These are phyloP conservation scores for Acronicta leporina DNA, from an alignment of 2,888 invertebrate species.

Conservation along the genomic window DNA sequence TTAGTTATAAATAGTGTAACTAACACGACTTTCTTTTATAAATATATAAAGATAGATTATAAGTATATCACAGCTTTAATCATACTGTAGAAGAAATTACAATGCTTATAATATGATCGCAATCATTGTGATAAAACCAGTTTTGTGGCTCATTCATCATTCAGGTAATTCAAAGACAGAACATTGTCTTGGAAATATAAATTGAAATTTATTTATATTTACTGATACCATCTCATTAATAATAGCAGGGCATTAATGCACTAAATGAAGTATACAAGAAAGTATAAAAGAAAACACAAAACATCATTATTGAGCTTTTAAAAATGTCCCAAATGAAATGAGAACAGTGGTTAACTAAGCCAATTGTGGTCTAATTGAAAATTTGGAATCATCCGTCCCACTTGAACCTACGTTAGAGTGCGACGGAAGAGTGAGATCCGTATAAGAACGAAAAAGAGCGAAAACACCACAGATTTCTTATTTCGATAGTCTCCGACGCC, in stretches of 20 bases:
- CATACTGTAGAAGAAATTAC: background rate
- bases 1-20: too few species aligned
- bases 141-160: background rate
- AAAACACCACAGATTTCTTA: slow-evolving; percentile 67
- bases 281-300: slow-evolving; percentile 22
- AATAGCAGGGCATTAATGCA: slow-evolving; percentile 25
- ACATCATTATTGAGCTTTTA: slow-evolving; percentile 53
- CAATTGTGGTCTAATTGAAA: slow-evolving; percentile 76
- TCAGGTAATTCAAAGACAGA: background rate
- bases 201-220: background rate
- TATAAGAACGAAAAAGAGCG: slow-evolving; percentile 54
- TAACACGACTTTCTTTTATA: too few species aligned
- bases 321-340: slow-evolving; percentile 53
- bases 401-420: slow-evolving; percentile 41
- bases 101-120: background rate
- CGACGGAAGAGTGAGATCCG: slow-evolving; percentile 21
- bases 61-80: background rate
- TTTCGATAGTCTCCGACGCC: slow-evolving; percentile 79
- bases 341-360: slow-evolving; percentile 82
- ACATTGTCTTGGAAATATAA: background rate
- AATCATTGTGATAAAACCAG: background rate
- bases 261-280: slow-evolving; percentile 24
- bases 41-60: too few species aligned
- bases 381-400: slow-evolving; percentile 59
- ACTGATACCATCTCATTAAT: slow-evolving; percentile 8